A percentile compares a stretch with the other conserved stretches of the same genome.
These are phyloP conservation scores for Mesorhabditis belari DNA, from an alignment of 2,888 invertebrate genomes.

Conservation along the genomic window DNA sequence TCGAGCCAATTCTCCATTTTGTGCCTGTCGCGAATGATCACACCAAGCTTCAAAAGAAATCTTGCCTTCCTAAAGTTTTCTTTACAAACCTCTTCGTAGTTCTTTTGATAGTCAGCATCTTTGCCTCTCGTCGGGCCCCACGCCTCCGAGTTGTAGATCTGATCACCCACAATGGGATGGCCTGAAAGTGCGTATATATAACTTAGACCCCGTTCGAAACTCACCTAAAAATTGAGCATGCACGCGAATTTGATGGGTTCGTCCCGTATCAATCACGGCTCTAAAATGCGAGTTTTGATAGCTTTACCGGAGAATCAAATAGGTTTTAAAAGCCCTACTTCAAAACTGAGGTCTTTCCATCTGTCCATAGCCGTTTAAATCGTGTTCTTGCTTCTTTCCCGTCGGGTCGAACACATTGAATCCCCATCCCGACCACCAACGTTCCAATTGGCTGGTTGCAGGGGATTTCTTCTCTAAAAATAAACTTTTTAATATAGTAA, in stretches of 20 bases:
- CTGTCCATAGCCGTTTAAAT: conserved; percentile 26
- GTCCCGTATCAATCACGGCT: conserved; percentile 87
- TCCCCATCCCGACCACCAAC: conserved; percentile 77
- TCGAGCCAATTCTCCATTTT: conserved; percentile 37
- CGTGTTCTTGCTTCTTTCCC: conserved; percentile 59
- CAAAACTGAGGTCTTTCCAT: conserved; percentile 70
- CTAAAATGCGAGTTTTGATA: background rate
- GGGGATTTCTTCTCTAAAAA: conserved; percentile 37
- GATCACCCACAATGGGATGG: conserved; percentile 93
- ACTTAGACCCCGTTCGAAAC: conserved; percentile 2
- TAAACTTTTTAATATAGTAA: no score
- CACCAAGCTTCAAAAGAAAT: conserved; percentile 19
- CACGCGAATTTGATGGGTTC: conserved; percentile 97
- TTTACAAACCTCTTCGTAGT: conserved; percentile 27
- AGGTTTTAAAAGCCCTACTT: conserved; percentile 56
- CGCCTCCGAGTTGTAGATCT: conserved; percentile 83
- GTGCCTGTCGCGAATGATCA: conserved; percentile 33
- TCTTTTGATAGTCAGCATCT: conserved; percentile 68
- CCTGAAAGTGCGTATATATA: conserved; percentile 60
- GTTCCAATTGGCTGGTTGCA: conserved; percentile 49
- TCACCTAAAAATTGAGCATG: conserved; percentile 91
- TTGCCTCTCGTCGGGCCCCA: conserved; percentile 89
- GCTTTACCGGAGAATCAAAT: no score
- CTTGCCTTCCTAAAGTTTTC: background rate
- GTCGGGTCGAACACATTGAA: conserved; percentile 83